Base-by-base conservation (phyloP, 2,113 vertebrate genomes). In the Chamaetylas fuelleborni region DNA sequence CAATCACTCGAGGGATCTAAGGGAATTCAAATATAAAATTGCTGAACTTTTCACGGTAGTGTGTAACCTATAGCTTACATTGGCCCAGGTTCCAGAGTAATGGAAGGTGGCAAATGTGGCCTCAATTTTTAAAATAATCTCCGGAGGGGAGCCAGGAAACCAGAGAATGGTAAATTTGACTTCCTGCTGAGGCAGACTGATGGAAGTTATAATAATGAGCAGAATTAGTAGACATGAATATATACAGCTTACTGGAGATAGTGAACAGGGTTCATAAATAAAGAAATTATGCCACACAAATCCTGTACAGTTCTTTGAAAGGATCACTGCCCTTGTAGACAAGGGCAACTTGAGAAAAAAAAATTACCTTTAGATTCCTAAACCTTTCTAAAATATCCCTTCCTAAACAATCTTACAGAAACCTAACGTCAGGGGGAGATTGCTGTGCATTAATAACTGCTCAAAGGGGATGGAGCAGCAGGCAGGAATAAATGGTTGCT, bases 121-220 rank as follows among this genome's bases (percentile, higher is more conserved):
- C 95, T 95, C 96, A 97, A 92, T 97, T 94, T 97, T 88, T 88
- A 90, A 94, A 96, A 95, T 94, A 93, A 96, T 90, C 96, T 97
- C 96, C 83, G 33, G 95, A 96, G 95, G 91, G 88, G 92, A 97
- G 94, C 88, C 95, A 97, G 96, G 94, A 97, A 97, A 97, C 95
- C 92, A 86, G 73, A 97, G 95, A 94, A 95, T 93, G 88, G 94
- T 94, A 93, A 93, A 95, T 95, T 69, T 93, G 36, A 92, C 96
- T 94, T 96, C 92, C 95, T 96, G 92, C 94, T 90, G 92, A 86
- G 95, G 85, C 88, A 96, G 92, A 65, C 92, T 90, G 92, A 90
- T 97, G 95, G 92, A 94, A 95, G 91, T 90, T 94, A 83, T 74
- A 95, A 94, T 97, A 95, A 96, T 88, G 92, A 93, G 92, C 60